A percentile compares a stretch with the other conserved stretches of the same genome.
phyloP scores from a whole-genome alignment of 2,113 vertebrate genomes.

The Phaethon lepturus region DNA sequence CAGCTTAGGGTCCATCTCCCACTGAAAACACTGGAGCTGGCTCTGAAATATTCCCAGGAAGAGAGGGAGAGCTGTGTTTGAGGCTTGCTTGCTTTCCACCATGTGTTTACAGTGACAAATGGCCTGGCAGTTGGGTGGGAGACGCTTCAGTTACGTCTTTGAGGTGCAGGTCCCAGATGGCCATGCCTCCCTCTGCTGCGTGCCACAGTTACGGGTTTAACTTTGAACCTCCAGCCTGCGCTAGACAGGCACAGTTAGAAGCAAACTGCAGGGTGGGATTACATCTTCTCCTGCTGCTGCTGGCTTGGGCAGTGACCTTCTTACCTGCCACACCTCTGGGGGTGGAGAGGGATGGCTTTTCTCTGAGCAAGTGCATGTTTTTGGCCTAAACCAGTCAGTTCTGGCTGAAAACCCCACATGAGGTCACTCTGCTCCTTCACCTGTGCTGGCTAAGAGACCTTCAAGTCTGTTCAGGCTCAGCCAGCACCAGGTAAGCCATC shows the following conservation, averaged over 20 bases:
- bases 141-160: not conserved
- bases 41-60: not conserved
- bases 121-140: not conserved
- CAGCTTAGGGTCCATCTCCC: accelerated
- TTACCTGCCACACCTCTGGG: not conserved
- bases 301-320: not conserved
- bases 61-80: accelerated
- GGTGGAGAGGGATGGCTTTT: not conserved
- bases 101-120: not conserved
- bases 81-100: not conserved
- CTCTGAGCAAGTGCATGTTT: not conserved
- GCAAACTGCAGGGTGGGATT: not conserved
- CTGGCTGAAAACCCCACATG: not conserved
- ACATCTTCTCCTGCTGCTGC: not conserved
- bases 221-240: not conserved
- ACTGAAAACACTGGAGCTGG: not conserved
- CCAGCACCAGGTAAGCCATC: not conserved
- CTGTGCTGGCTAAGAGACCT: not conserved
- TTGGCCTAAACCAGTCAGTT: not conserved
- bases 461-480: accelerated
- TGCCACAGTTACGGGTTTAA: accelerated
- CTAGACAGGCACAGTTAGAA: not conserved
- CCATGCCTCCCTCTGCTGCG: accelerated
- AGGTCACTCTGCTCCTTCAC: not conserved
- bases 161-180: too few relatives aligned